Evolutionary conservation across 1,140 invertebrate species (phyloP), one percentile per base, ranked within the genome.

Genomic region (Trachelipus rathkii): DNA sequence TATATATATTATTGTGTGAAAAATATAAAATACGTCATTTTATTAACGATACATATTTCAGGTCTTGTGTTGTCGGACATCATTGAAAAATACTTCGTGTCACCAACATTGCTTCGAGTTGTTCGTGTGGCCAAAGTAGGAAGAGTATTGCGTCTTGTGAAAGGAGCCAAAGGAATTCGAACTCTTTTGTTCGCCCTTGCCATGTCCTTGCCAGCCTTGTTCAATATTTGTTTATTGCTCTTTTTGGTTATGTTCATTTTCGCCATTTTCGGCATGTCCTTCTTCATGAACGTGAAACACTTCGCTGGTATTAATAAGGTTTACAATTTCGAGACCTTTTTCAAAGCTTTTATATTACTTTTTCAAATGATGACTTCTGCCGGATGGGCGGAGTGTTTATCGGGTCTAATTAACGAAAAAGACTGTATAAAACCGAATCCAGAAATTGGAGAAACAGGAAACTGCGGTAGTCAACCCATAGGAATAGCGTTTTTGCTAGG

Each of bases 181-280:
- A 99, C 96, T 44, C 86, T 99, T 79, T 89, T 99, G 75, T 98
- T 98, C 86, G 97, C 96, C 78, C 87, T 99, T 84, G 96, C 96
- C 82, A 98, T 99, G 92, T 98, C 96, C 82, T 88, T 98, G 84
- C 96, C 96, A 81, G 97, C 96, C 78, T 90, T 98, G 71, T 97
- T 99, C 89, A 99, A 99, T 88, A 99, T 99, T 86, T 98, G 96
- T 85, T 90, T 98, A 83, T 89, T 99, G 82, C 91, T 99, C 81
- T 98, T 98, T 87, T 89, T 99, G 82, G 95, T 98, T 82, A 98
- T 99, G 94, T 99, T 98, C 87, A 98, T 99, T 86, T 99, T 98
- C 86, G 95, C 96, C 82, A 98, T 97, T 84, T 98, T 98, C 86
- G 96, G 97, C 78, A 99, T 99, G 96, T 97, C 95, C 69, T 98